Base-by-base conservation (phyloP, 2,113 vertebrate genomes). In the Lonchura striata region DNA sequence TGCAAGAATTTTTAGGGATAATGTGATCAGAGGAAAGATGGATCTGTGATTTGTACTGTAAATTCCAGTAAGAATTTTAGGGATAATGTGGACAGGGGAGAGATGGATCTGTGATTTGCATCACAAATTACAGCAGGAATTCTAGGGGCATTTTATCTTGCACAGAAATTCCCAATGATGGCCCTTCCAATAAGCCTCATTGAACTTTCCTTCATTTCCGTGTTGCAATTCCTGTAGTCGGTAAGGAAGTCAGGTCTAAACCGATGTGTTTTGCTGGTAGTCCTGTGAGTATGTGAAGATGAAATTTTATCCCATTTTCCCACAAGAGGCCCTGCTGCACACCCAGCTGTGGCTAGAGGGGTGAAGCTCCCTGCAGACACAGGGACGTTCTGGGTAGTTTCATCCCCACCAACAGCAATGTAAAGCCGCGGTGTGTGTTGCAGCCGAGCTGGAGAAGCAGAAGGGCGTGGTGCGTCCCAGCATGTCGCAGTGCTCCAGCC, bases 371-470 rank as follows among this genome's bases (percentile, higher is more conserved):
- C 60, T 31, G 0, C 35, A 6, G 5, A 4, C 82, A 15, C 35
- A 5, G 60, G 12, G 16, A 5, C 2, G 11, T 2, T 72, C n/a
- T 20, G 6, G 2, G 2, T 3, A 3, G 0, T 10, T 31, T 2
- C 5, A 15, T 2, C 20, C n/a, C 42, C 1, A 6, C 18, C 13
- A 33, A 5, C 37, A 2, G 5, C 33, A 3, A 1, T 1, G 5
- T 12, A 68, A 59, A 35, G 10, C 10, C 2, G 2, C 39, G 31
- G 13, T 65, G 35, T 95, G 88, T 64, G 30, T 91, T 96, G 35
- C 98, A 99, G 99, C 99, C 44, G 99, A 99, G 94, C 97, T 99
- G 8, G 99, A 99, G 88, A 99, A 99, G 64, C 99, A 99, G 98
- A 99, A 99, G 91, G 99, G 99, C 0, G 98, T 99, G 33, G 98